Evolutionary conservation across 2,888 invertebrate species (phyloP), one percentile per base, ranked within the genome.

Genomic region (Incurvaria masculella): DNA sequence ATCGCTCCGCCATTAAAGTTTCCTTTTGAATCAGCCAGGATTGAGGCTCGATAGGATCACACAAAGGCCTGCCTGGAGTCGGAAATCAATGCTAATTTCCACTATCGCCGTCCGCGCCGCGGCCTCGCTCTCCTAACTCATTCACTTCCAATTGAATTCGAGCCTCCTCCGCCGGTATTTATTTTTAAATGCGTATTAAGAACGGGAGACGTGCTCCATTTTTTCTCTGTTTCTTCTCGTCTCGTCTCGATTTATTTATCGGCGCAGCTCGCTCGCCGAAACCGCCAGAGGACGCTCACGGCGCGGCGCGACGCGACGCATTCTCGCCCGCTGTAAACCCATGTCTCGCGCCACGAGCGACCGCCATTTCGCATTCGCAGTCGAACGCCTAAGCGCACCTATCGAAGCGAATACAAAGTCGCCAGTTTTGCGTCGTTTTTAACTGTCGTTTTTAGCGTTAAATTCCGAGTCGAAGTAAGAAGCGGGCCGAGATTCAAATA

Each of bases 81-180:
- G 73, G 71, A 68, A 71, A 72, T 73, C 78, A 69, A 79, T 79
- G 79, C 79, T 79, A 79, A 79, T 79, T 79, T 78, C 79, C 75
- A 75, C 78, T 79, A 79, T 79, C 79, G 76, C 71, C 69, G 64
- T 72, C 76, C 71, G 70, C 50, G 46, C 20, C 49, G n/a, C 52
- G 33, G 33, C 33, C 33, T 11, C 6, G 33, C 33, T n/a, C 33
- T 8, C 14, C 33, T 33, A 33, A 33, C 76, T 76, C 78, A 75
- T 76, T 78, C 78, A 76, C 78, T 78, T 78, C 75, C 78, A 76
- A 78, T 78, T 75, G 75, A 65, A 75, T 64, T 33, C 69, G 72
- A 68, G 66, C 62, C 67, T 69, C 68, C 63, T 68, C 64, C 47
- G 51, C 69, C 69, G 63, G 67, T 75, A 74, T 78, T 76, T 78